Evolutionary conservation across 2,113 vertebrate genomes (phyloP).

Genomic region (Eurypyga helias): DNA sequence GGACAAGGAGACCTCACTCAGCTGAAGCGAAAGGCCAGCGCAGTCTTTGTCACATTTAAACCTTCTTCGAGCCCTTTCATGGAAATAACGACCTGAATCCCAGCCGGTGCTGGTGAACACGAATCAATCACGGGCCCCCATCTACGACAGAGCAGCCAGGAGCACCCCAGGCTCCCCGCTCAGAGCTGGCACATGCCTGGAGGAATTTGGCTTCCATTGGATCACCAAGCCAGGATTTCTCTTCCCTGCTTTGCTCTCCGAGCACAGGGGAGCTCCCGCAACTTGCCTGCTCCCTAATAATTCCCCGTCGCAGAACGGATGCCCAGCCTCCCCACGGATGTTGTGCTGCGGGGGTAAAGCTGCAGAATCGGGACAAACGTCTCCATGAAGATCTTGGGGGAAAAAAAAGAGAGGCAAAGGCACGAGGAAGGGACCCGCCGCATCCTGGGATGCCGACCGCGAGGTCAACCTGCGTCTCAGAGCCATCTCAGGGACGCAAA

Average conservation of each 20-base stretch:
- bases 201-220: neutral
- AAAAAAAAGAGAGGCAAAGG: neutral
- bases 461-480: no score
- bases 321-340: neutral
- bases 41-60: neutral
- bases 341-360: neutral
- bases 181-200: neutral
- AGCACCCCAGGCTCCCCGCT: neutral
- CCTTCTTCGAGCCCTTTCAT: neutral
- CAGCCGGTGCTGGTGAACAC: neutral
- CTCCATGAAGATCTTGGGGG: neutral
- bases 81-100: neutral
- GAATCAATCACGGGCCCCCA: neutral
- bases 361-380: neutral
- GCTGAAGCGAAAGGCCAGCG: neutral
- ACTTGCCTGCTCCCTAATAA: no score
- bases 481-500: neutral
- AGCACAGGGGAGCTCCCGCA: neutral
- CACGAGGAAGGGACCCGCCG: neutral
- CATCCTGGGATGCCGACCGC: neutral
- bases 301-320: neutral
- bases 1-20: neutral
- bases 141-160: neutral
- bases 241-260: neutral
- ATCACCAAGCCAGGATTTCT: neutral